Evolutionary conservation across 2,888 invertebrate genomes (phyloP).

Genomic region (Andrena flavipes): DNA sequence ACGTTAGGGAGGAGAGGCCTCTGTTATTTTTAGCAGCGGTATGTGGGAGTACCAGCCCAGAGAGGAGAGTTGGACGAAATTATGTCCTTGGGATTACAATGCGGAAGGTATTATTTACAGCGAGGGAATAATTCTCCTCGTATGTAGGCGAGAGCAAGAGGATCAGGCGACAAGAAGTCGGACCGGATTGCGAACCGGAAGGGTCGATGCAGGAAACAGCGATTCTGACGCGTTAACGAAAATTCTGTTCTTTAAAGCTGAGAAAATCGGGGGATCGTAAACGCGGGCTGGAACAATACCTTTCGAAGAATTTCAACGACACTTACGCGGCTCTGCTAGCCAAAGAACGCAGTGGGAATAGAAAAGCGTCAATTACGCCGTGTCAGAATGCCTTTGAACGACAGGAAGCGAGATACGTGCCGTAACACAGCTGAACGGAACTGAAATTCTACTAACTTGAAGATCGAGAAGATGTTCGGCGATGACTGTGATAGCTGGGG

Average conservation of each 20-base stretch:
- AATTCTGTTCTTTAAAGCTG: conserved; percentile 1
- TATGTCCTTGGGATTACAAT: conserved; percentile 31
- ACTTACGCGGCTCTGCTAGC: conserved; percentile 12
- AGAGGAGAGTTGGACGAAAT: conserved; percentile 44
- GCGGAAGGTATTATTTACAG: conserved; percentile 45
- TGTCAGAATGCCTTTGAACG: conserved; percentile 22
- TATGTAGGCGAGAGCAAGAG: conserved; percentile 46
- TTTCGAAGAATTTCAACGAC: conserved; percentile 8
- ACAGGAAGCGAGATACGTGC: conserved; percentile 37
- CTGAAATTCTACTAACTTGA: conserved; percentile 6
- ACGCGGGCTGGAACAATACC: conserved; percentile 24
- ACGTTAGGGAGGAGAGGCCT: not conserved
- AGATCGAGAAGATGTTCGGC: not conserved
- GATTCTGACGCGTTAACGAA: not conserved
- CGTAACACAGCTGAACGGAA: not conserved
- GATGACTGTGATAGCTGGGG: not conserved
- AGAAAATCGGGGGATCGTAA: conserved; percentile 25
- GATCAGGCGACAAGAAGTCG: conserved; percentile 32
- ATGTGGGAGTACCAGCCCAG: conserved; percentile 18
- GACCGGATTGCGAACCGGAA: conserved; percentile 35
- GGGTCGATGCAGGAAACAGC: conserved; percentile 11
- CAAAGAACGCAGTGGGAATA: conserved; percentile 1
- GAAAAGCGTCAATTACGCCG: conserved; percentile 34
- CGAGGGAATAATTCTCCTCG: conserved; percentile 27
- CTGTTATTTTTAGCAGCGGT: conserved; percentile 20